Conservation (phyloP, 2,888 invertebrate species). For the Spisula subtruncata region DNA sequence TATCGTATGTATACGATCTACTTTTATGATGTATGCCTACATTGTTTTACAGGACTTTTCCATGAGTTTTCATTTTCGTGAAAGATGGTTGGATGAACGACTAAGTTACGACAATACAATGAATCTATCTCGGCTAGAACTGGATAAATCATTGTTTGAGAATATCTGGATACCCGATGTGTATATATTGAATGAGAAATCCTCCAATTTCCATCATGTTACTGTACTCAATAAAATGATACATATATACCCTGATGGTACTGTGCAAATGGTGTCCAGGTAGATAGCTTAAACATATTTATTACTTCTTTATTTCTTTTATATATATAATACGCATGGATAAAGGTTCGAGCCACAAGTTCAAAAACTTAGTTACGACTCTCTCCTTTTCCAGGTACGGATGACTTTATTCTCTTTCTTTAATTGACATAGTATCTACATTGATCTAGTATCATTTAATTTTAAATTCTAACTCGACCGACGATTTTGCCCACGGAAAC, state of each 20-base stretch:
- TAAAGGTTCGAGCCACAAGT: too few species aligned
- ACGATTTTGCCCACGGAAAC: too few species aligned
- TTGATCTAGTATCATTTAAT: too few species aligned
- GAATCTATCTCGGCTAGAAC: constrained; percentile 70
- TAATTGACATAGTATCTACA: too few species aligned
- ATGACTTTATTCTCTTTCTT: too few species aligned
- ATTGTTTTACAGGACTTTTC: constrained; percentile 54
- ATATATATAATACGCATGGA: too few species aligned
- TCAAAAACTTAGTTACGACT: too few species aligned
- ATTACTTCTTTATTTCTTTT: too few species aligned
- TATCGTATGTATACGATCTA: too few species aligned
- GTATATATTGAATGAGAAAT: constrained; percentile 62
- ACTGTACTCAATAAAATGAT: constrained; percentile 62
- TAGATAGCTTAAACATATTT: too few species aligned
- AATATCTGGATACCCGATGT: constrained; percentile 65
- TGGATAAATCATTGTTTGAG: constrained; percentile 71
- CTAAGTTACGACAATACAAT: constrained; percentile 66
- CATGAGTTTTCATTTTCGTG: constrained; percentile 55
- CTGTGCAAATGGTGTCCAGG: constrained; percentile 46
- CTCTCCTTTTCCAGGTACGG: too few species aligned
- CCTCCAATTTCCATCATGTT: constrained; percentile 57
- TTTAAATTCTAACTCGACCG: too few species aligned
- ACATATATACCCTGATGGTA: constrained; percentile 64
- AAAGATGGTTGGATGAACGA: constrained; percentile 56
- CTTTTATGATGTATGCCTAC: background rate